A percentile compares a stretch with the other conserved stretches of the same genome.
phyloP scores from a whole-genome alignment of 2,113 vertebrate species.

The Malurus alboscapulatus region DNA sequence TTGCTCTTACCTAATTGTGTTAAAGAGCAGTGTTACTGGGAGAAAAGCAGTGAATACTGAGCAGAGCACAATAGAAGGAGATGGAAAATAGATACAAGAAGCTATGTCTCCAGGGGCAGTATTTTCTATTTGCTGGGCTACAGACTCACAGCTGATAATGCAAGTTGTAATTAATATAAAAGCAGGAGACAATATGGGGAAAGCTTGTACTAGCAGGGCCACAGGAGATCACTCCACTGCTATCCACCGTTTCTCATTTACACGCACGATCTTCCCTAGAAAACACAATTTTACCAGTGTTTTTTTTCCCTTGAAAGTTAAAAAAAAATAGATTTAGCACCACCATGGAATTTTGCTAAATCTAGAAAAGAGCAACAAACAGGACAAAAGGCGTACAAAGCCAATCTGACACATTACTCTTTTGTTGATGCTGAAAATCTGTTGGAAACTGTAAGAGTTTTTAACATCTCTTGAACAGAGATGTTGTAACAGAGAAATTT shows the following conservation, averaged over 20 bases:
- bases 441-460: constrained; percentile 25
- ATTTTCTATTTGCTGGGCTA: constrained; percentile 96
- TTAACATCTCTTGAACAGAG: constrained; percentile 28
- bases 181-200: constrained; percentile 96
- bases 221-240: constrained; percentile 84
- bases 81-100: constrained; percentile 94
- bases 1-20: constrained; percentile 92
- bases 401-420: constrained; percentile 10
- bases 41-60: constrained; percentile 86
- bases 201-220: constrained; percentile 83
- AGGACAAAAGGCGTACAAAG: constrained; percentile 39
- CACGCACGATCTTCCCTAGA: constrained; percentile 76
- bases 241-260: constrained; percentile 87
- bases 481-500: constrained; percentile 5
- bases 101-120: constrained; percentile 87
- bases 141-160: constrained; percentile 96
- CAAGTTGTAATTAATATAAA: constrained; percentile 99
- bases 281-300: constrained; percentile 75
- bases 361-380: constrained; percentile 73
- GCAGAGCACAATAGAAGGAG: constrained; percentile 85
- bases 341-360: constrained; percentile 85
- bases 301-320: constrained; percentile 85
- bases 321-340: constrained; percentile 85
- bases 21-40: constrained; percentile 92
- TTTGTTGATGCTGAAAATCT: constrained; percentile 45